These are phyloP conservation scores for Apoda limacodes DNA, from an alignment of 2,888 invertebrate species.

Conservation along the genomic window DNA sequence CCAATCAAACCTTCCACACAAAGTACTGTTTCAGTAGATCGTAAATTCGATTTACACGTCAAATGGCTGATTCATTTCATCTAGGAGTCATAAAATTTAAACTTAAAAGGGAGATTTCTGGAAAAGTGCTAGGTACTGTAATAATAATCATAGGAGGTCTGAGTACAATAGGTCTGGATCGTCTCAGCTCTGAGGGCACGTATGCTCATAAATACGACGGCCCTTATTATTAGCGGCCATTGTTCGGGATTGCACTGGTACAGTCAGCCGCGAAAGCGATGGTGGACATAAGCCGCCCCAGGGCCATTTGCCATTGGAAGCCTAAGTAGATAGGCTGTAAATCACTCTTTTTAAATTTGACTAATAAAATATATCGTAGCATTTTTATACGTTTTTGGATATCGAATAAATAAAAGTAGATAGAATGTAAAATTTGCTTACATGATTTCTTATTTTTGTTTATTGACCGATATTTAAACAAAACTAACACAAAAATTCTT, in stretches of 20 bases:
- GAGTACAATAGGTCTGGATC: conserved; percentile 60
- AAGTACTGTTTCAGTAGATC: conserved; percentile 33
- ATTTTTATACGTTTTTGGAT: too few species aligned
- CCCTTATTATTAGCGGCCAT: conserved; percentile 66
- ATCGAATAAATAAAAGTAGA: too few species aligned
- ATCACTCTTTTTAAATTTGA: too few species aligned
- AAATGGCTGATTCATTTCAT: conserved; percentile 43
- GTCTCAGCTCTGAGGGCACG: conserved; percentile 60
- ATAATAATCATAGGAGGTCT: conserved; percentile 68
- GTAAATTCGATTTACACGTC: conserved; percentile 42
- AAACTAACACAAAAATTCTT: too few species aligned
- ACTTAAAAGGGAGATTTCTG: conserved; percentile 52
- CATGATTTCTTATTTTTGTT: too few species aligned
- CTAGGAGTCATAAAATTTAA: conserved; percentile 45
- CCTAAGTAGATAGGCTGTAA: neutral
- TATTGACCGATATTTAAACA: too few species aligned
- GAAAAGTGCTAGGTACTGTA: conserved; percentile 55
- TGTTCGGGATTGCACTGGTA: conserved; percentile 56
- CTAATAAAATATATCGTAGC: too few species aligned
- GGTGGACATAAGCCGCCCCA: conserved; percentile 6
- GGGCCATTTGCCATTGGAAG: neutral
- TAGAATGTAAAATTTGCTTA: too few species aligned
- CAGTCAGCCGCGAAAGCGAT: conserved; percentile 35
- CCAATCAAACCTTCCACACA: conserved; percentile 26
- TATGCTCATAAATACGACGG: conserved; percentile 66